Base-by-base conservation (phyloP, 2,888 invertebrate genomes). In the Hydrotaea diabolus region DNA sequence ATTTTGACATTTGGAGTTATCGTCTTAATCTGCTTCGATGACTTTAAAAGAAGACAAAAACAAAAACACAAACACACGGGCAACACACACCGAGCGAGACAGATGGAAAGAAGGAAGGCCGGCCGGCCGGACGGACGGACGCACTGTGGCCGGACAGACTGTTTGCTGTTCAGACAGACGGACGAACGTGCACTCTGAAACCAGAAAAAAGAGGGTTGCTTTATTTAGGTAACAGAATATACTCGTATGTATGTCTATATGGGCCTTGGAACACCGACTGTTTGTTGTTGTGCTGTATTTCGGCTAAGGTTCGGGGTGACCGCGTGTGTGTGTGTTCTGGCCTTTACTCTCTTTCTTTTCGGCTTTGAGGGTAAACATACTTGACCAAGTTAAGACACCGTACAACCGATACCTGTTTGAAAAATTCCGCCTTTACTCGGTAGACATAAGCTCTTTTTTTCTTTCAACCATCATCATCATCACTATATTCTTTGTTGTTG, bases 1-100 rank as follows among this genome's bases (percentile, higher is more conserved):
- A 91, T 91, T 91, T 91, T 91, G 91, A 91, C 91, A 91, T 91
- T 91, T 89, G 90, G 88, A 91, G 91, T 90, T 91, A 91, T 91
- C 91, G 91, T 91, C 91, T 91, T 91, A 91, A 91, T 91, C 91
- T 91, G 90, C 90, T 90, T 90, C 87, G 87, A 89, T 91, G 90
- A 90, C 87, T 91, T 90, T 86, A 90, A 77, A 73, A 84, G 77
- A 71, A 77, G 46, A 79, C 72, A 53, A n/a, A 59, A 15, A 26
- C 21, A 21, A 43, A 66, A 39, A 39, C 26, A 55, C n/a, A 53
- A 11, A 49, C 15, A 17, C 13, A 53, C 8, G 55, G 11, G 74
- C 49, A 69, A n/a, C 9, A 36, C 55, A 43, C 46, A 26, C 46
- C 59, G 53, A 64, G 7, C n/a, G 39, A 55, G 74, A 2, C 39